Conservation (phyloP, 2,797 vertebrate genomes). For the Cynopterus sphinx region DNA sequence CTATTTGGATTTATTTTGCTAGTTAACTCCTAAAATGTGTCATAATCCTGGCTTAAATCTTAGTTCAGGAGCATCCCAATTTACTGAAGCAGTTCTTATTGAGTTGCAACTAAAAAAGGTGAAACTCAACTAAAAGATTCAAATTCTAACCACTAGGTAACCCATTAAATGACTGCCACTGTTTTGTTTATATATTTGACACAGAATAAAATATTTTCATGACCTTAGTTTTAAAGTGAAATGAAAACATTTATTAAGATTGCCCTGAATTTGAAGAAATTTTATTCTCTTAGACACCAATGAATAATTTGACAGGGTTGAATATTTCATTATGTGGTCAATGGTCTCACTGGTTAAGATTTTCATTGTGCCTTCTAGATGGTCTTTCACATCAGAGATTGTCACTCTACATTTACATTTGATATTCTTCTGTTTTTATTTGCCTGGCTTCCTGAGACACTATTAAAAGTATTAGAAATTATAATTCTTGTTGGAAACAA, state of each 20-base stretch:
- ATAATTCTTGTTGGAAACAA: constrained; percentile 56
- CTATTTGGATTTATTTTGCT: neutral
- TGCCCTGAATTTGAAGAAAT: neutral
- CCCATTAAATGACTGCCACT: neutral
- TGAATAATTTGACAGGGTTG: neutral
- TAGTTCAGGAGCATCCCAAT: neutral
- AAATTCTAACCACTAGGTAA: neutral
- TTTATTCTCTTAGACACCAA: neutral
- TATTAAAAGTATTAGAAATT: constrained; percentile 52
- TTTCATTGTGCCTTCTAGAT: neutral
- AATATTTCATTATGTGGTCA: neutral
- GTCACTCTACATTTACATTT: neutral
- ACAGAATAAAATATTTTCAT: neutral
- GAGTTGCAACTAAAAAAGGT: neutral
- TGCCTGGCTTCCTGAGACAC: constrained; percentile 20
- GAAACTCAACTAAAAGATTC: neutral
- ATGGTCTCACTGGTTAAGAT: neutral
- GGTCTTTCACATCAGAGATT: neutral
- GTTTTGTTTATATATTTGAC: neutral
- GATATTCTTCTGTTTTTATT: neutral
- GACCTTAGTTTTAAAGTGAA: neutral
- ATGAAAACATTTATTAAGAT: neutral
- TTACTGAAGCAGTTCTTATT: neutral
- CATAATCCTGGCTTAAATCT: neutral
- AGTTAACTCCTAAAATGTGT: neutral